Percentiles rank a stretch among this genome's conserved stretches.
phyloP scores from a whole-genome alignment of 2,888 invertebrate species.

The Drosophila silvestris region DNA sequence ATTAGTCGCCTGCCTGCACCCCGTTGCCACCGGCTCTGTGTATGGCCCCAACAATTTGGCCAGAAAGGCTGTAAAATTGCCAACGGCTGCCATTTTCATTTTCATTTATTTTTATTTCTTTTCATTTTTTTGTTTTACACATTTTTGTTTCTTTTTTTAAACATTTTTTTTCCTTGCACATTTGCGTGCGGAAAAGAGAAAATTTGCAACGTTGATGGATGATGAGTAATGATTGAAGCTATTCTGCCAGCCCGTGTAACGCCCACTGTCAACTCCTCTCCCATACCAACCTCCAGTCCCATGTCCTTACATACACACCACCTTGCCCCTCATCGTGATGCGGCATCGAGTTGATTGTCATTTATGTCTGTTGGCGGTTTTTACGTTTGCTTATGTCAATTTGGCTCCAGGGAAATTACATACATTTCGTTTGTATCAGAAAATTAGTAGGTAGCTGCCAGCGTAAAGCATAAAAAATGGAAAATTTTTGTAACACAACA shows the following conservation, averaged over 20 bases:
- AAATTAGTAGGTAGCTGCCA: constrained; percentile 74
- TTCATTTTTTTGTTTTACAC: constrained; percentile 34
- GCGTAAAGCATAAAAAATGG: constrained; percentile 60
- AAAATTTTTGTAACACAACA: constrained; percentile 41
- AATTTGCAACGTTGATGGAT: constrained; percentile 78
- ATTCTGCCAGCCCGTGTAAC: constrained; percentile 56
- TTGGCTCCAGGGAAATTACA: constrained; percentile 79
- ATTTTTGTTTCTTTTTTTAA: constrained; percentile 15
- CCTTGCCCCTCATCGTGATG: constrained; percentile 2
- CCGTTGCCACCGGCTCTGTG: not conserved
- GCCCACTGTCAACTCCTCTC: constrained; percentile 13
- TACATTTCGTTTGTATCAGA: constrained; percentile 77
- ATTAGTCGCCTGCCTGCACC: constrained; percentile 62
- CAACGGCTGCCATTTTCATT: constrained; percentile 72
- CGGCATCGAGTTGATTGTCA: constrained; percentile 69
- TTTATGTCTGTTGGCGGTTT: constrained; percentile 77
- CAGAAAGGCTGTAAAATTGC: constrained; percentile 68
- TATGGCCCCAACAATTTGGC: constrained; percentile 44
- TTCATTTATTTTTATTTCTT: constrained; percentile 60
- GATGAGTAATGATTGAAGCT: constrained; percentile 81
- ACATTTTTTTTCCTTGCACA: constrained; percentile 53
- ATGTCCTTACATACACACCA: not conserved
- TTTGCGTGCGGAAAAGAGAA: constrained; percentile 67
- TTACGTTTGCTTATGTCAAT: constrained; percentile 79
- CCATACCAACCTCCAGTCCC: not conserved